Evolutionary conservation across 2,888 invertebrate genomes (phyloP), one percentile per base, ranked within the genome.

Genomic region (Cactoblastis cactorum): DNA sequence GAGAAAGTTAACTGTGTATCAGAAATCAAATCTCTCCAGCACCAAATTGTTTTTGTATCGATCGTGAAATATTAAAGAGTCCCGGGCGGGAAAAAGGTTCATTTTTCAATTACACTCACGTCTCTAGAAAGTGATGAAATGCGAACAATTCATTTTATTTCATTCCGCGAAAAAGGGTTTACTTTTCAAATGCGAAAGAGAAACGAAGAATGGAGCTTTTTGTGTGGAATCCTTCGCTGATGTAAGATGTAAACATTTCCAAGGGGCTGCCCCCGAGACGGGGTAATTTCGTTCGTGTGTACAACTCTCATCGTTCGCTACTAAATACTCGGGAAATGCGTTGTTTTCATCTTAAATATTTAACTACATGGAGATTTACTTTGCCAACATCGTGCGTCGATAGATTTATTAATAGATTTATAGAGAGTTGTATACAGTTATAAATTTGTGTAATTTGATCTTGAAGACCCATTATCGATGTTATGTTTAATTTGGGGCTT

Each of bases 111-210:
- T 73, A 68, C 64, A 50, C 51, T 49, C 61, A 65, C 65, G 68
- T 61, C 64, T 51, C 46, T 53, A 53, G 48, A 56, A 58, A 59
- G 70, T 69, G 69, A 71, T 64, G 67, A 67, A 70, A 75, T 63
- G 70, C 59, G 61, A 69, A 71, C 74, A 67, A 79, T 79, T 75
- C 75, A 72, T 79, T 76, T 76, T 68, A 73, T 63, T 75, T 71
- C 67, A 56, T 58, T 63, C 57, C 55, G 68, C 71, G 68, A 71
- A 70, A 75, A 74, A 65, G 61, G 74, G 67, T 69, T 67, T 61
- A 52, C 61, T 62, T 57, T 56, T 50, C 57, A 59, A 64, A 64
- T 57, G 54, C 54, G 50, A 58, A 56, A 53, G 53, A 60, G 62
- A 60, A 66, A 65, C 59, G 59, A 55, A 56, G 61, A 67, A 64